Percentiles rank a stretch among this genome's conserved stretches.
Conservation (phyloP, 2,888 invertebrate species). For the Copidosoma aretas region DNA sequence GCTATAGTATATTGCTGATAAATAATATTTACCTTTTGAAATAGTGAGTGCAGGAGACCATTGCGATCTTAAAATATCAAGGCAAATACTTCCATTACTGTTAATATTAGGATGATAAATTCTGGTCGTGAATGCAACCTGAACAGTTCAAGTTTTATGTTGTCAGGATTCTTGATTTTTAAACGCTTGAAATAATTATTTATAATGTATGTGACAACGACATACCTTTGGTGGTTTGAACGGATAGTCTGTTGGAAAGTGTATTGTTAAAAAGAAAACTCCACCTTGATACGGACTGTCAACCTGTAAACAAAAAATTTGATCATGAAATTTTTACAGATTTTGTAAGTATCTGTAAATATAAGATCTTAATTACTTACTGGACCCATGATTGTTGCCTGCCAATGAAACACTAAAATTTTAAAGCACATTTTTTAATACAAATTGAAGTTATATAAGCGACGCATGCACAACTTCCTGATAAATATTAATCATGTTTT, state of each 20-base stretch:
- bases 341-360: conserved; percentile 7
- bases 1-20: background rate
- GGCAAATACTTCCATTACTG: conserved; percentile 99
- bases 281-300: conserved; percentile 99
- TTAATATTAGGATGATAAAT: conserved; percentile 99
- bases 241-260: conserved; percentile 99
- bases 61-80: conserved; percentile 99
- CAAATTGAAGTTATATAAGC: no score
- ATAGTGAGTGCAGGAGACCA: conserved; percentile 99
- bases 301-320: conserved; percentile 70
- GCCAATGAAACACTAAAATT: conserved; percentile 98
- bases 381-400: conserved; percentile 99
- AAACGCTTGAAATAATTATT: conserved; percentile 1
- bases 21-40: conserved; percentile 84
- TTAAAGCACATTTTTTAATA: background rate
- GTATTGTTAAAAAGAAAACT: conserved; percentile 99
- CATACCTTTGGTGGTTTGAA: conserved; percentile 99
- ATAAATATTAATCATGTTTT: no score
- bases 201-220: background rate
- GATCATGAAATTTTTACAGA: background rate
- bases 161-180: background rate
- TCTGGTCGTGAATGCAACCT: conserved; percentile 98
- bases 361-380: conserved; percentile 70
- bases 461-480: no score
- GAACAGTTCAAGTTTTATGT: conserved; percentile 27